A percentile compares a stretch with the other conserved stretches of the same genome.
Evolutionary conservation across 2,888 invertebrate genomes (phyloP).

Genomic region (Sthenelais limicola): DNA sequence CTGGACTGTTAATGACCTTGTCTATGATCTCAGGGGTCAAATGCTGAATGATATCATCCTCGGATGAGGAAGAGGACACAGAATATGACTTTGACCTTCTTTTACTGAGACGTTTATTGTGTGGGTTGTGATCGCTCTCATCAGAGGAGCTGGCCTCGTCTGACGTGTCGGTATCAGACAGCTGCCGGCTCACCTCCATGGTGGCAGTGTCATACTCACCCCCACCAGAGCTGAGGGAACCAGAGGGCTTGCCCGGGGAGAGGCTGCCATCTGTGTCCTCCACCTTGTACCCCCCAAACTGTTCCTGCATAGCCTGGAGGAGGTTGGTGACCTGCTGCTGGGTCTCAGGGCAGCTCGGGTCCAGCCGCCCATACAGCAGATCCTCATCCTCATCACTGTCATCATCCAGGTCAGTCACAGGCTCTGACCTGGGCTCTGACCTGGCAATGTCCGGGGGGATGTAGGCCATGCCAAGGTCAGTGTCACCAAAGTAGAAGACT

Average conservation of each 20-base stretch:
- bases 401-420: constrained; percentile 23
- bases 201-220: constrained; percentile 27
- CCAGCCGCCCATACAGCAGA: not conserved
- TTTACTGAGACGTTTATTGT: too few species aligned
- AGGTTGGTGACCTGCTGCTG: constrained; percentile 6
- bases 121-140: not conserved
- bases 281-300: not conserved
- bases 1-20: constrained; percentile 16
- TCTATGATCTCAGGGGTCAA: constrained; percentile 22
- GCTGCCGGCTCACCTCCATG: constrained; percentile 11
- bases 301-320: constrained; percentile 6
- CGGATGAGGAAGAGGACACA: not conserved
- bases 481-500: not conserved
- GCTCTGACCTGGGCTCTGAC: constrained; percentile 23
- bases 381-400: constrained; percentile 27
- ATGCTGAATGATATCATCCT: constrained; percentile 32
- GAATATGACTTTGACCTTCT: not conserved
- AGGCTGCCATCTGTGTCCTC: not conserved
- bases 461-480: not conserved
- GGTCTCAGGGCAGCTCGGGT: not conserved
- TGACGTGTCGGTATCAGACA: too few species aligned
- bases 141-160: too few species aligned
- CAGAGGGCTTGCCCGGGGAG: not conserved
- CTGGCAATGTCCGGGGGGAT: constrained; percentile 2
- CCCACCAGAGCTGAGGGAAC: constrained; percentile 11